A percentile compares a stretch with the other conserved stretches of the same genome.
These are phyloP conservation scores for Cabera pusaria DNA, from an alignment of 2,888 invertebrate species.

Conservation along the genomic window DNA sequence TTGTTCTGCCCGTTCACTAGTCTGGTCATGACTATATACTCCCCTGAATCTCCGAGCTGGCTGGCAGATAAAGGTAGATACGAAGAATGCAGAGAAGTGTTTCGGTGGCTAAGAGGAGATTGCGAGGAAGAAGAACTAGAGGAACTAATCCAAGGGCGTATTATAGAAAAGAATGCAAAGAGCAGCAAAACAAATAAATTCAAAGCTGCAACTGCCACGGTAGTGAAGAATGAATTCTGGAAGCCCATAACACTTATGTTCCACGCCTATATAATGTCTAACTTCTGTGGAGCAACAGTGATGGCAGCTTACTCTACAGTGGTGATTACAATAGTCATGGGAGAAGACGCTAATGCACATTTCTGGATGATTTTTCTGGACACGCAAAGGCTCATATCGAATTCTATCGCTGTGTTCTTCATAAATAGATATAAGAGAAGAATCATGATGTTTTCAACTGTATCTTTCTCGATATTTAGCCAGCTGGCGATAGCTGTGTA, in stretches of 20 bases:
- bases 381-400: conserved; percentile 36
- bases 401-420: conserved; percentile 33
- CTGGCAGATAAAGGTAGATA: conserved; percentile 73
- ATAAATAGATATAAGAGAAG: conserved; percentile 60
- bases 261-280: conserved; percentile 35
- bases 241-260: conserved; percentile 65
- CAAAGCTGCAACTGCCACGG: conserved; percentile 3
- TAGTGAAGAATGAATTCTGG: conserved; percentile 57
- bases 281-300: conserved; percentile 41
- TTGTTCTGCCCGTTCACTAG: conserved; percentile 65
- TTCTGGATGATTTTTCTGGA: conserved; percentile 27
- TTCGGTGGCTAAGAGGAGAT: conserved; percentile 80
- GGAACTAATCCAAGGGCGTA: conserved; percentile 32
- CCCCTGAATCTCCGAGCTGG: conserved; percentile 86
- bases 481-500: conserved; percentile 77
- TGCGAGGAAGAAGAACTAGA: conserved; percentile 51
- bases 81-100: conserved; percentile 74
- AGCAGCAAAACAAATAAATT: conserved; percentile 1
- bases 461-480: conserved; percentile 76
- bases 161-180: conserved; percentile 1
- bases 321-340: conserved; percentile 31
- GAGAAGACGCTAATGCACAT: conserved; percentile 28
- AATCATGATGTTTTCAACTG: conserved; percentile 82
- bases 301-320: conserved; percentile 36
- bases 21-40: conserved; percentile 53